These are phyloP conservation scores for Coptodon rendalli DNA, from an alignment of 2,113 vertebrate genomes.

Conservation along the genomic window DNA sequence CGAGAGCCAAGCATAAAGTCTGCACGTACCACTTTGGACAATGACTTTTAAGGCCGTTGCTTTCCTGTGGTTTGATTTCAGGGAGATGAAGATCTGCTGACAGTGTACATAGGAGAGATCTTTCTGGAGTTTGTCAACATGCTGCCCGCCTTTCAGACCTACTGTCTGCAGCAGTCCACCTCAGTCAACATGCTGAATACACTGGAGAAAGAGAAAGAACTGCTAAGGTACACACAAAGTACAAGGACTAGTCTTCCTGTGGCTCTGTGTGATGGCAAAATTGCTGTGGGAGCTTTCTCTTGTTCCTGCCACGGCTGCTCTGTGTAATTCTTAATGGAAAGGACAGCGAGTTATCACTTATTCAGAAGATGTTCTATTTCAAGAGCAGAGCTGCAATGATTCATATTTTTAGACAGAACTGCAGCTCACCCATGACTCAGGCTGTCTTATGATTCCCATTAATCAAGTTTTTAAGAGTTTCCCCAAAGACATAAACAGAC, in stretches of 20 bases:
- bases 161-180: constrained; percentile 88
- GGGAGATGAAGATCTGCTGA: constrained; percentile 86
- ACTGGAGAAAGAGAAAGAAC: constrained; percentile 90
- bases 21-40: not conserved
- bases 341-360: constrained; percentile 54
- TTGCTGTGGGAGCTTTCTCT: constrained; percentile 9
- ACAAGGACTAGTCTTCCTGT: not conserved
- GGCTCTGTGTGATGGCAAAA: not conserved
- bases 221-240: constrained; percentile 76
- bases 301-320: constrained; percentile 13
- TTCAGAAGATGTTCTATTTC: constrained; percentile 58
- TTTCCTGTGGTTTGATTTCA: constrained; percentile 44
- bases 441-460: not conserved
- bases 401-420: constrained; percentile 44
- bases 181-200: constrained; percentile 86
- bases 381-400: constrained; percentile 24
- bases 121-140: constrained; percentile 92
- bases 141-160: constrained; percentile 92
- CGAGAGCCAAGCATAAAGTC: not conserved
- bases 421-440: constrained; percentile 5
- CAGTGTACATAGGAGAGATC: constrained; percentile 85
- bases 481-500: not conserved
- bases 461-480: constrained; percentile 6
- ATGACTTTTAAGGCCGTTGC: not conserved
- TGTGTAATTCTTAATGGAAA: constrained; percentile 46